Evolutionary conservation across 2,888 invertebrate species (phyloP), one percentile per base, ranked within the genome.

Genomic region (Peribatodes rhomboidaria): DNA sequence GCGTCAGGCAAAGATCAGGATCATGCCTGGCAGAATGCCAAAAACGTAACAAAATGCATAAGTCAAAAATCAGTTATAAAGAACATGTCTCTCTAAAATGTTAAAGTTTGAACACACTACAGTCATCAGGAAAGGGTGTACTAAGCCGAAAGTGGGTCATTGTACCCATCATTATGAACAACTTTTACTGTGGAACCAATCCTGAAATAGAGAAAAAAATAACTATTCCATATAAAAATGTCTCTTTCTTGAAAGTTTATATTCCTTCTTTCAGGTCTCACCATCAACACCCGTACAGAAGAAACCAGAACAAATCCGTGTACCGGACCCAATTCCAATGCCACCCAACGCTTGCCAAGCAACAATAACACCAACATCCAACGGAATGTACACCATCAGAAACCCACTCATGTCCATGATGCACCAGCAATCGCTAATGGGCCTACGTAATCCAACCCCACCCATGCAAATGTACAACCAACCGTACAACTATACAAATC

Each of bases 301-400:
- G 68, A 90, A 90, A 39, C 76, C 86, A 0, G 89, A 90, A 13
- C 79, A 80, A 50, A 88, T 91, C 13, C 81, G 92, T 14, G 83
- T 93, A 1, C 92, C 93, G 0, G 93, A 94, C 16, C 93, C 91
- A 0, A 90, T 92, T 10, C 92, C 93, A 0, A 92, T 93, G 90
- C 92, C 93, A 0, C 92, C 92, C 0, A 85, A 83, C 27, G 86
- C 92, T 13, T 91, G 93, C 81, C 92, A 93, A 74, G 93, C 92
- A 0, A 92, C 93, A 0, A 93, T 93, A n/a, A 93, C 94, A 0
- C 93, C 94, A 0, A 92, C 93, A 0, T 91, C 93, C 0, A 93
- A 93, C 70, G 97, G 97, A 10, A 97, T 97, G 97, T 97, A 97
- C 65, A 97, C 97, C 0, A 97, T 97, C 54, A 91, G 97, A 11